Evolutionary conservation across 2,888 invertebrate species (phyloP).

Genomic region (Plagiodera versicolora): DNA sequence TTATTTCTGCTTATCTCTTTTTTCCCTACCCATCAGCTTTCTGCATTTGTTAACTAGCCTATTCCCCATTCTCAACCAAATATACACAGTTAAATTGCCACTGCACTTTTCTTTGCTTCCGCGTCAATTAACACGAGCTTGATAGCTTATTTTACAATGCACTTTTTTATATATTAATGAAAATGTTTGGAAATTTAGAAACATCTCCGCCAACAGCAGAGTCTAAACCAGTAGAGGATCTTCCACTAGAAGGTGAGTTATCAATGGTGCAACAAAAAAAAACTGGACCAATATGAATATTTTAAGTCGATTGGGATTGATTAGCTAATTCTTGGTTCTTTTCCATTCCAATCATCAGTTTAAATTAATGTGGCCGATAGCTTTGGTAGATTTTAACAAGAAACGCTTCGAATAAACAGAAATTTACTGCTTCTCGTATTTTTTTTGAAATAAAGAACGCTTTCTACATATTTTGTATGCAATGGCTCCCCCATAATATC

Average conservation of each 20-base stretch:
- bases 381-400: constrained; percentile 16
- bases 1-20: constrained; percentile 2
- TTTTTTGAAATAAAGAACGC: constrained; percentile 26
- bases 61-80: neutral
- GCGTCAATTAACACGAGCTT: neutral
- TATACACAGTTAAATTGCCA: constrained; percentile 1
- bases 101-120: neutral
- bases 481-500: constrained; percentile 20
- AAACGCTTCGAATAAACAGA: constrained; percentile 9
- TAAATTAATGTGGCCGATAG: constrained; percentile 24
- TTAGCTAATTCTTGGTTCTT: constrained; percentile 9
- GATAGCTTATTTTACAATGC: neutral
- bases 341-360: constrained; percentile 4
- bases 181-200: constrained; percentile 32
- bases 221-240: constrained; percentile 42
- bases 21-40: neutral
- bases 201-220: constrained; percentile 38
- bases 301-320: constrained; percentile 23
- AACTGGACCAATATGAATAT: constrained; percentile 23
- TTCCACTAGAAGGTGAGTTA: constrained; percentile 34
- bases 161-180: constrained; percentile 13
- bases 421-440: constrained; percentile 17
- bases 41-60: neutral
- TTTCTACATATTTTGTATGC: constrained; percentile 24
- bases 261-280: constrained; percentile 25